Conservation (phyloP, 2,888 invertebrate species). For the Pandemis cinnamomeana region DNA sequence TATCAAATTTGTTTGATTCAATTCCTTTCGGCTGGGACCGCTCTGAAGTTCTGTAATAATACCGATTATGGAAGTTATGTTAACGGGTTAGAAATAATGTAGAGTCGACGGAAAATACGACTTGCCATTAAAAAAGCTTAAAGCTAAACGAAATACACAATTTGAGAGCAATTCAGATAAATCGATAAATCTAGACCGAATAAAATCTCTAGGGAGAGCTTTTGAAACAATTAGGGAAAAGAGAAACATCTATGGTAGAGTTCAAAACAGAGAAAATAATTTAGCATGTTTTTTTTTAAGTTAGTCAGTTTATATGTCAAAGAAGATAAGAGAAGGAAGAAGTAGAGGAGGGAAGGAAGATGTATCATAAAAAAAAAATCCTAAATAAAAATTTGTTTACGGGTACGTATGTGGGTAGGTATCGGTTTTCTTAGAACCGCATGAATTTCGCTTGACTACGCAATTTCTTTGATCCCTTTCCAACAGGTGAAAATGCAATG, state of each 20-base stretch:
- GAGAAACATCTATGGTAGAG: neutral
- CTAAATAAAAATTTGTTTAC: no score
- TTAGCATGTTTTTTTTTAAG: no score
- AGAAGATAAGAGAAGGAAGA: no score
- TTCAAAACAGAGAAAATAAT: no score
- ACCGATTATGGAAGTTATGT: slow-evolving; percentile 11
- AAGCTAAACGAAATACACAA: neutral
- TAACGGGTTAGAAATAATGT: neutral
- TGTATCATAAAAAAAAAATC: no score
- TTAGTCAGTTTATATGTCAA: no score
- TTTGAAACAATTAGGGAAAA: neutral
- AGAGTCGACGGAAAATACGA: neutral
- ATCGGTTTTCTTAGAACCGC: neutral
- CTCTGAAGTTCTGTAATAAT: slow-evolving; percentile 25
- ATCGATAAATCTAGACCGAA: neutral
- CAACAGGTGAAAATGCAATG: neutral
- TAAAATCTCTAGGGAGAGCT: neutral
- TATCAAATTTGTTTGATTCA: slow-evolving; percentile 40
- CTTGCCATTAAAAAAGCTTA: no score
- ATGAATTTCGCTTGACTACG: neutral
- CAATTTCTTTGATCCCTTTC: neutral
- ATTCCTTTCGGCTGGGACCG: slow-evolving; percentile 36
- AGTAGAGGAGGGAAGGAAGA: no score
- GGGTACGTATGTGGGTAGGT: neutral
- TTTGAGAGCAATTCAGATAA: neutral